Conservation (phyloP, 2,113 vertebrate genomes). For the Myrmecobius fasciatus region DNA sequence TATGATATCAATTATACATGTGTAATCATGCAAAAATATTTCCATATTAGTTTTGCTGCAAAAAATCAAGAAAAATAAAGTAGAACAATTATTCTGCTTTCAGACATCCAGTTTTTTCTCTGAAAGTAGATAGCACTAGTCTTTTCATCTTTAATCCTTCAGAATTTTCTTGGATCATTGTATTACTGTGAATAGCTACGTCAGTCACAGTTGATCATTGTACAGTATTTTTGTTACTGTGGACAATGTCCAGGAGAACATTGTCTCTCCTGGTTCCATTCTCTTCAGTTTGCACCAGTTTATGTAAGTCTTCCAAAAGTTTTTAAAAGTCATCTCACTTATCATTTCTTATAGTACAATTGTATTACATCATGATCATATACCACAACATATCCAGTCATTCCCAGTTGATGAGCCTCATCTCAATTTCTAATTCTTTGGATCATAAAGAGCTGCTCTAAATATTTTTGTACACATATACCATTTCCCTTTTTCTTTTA, state of each 20-base stretch:
- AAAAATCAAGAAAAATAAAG: not conserved
- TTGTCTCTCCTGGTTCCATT: not conserved
- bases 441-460: not conserved
- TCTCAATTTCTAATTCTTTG: not conserved
- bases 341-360: not conserved
- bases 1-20: not conserved
- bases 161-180: not conserved
- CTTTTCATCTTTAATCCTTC: not conserved
- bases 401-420: not conserved
- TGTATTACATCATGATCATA: not conserved
- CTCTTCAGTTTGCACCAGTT: not conserved
- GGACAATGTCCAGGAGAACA: not conserved
- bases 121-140: not conserved
- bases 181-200: not conserved
- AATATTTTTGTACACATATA: not conserved
- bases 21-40: not conserved
- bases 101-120: not conserved
- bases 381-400: not conserved
- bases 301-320: not conserved
- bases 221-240: not conserved
- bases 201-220: not conserved
- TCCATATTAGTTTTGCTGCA: not conserved
- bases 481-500: not conserved
- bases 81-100: not conserved
- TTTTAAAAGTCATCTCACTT: not conserved